A percentile compares a stretch with the other conserved stretches of the same genome.
Conservation (phyloP, 1,140 invertebrate genomes). For the Panagrolaimus sp. region DNA sequence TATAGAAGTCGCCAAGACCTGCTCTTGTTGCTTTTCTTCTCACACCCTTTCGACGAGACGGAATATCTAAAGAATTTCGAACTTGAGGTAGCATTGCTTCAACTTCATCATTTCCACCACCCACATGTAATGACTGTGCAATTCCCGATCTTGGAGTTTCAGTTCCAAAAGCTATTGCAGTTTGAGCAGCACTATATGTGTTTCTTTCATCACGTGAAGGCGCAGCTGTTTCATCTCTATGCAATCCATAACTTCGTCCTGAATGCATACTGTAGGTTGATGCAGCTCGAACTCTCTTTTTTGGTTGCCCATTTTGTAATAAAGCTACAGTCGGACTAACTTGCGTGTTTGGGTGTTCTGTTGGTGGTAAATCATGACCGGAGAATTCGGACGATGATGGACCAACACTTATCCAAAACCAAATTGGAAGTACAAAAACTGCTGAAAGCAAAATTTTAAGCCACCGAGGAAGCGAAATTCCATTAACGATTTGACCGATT, state of each 20-base stretch:
- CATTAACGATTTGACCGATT: conserved; percentile 17
- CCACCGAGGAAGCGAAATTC: conserved; percentile 40
- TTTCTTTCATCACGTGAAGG: conserved; percentile 14
- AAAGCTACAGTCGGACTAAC: conserved; percentile 44
- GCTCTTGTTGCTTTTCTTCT: background rate
- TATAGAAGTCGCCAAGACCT: conserved; percentile 38
- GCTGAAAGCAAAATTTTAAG: conserved; percentile 46
- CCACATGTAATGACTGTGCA: background rate
- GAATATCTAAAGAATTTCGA: background rate
- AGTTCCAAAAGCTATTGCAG: background rate
- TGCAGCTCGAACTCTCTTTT: conserved; percentile 3
- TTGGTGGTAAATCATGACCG: conserved; percentile 21
- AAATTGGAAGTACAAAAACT: conserved; percentile 35
- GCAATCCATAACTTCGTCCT: background rate
- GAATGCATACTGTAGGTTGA: conserved; percentile 20
- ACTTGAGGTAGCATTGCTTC: background rate
- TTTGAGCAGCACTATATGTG: background rate
- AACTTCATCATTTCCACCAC: background rate
- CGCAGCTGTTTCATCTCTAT: background rate
- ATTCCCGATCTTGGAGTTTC: conserved; percentile 12
- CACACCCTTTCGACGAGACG: background rate
- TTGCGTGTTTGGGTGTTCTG: conserved; percentile 5
- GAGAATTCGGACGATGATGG: conserved; percentile 30
- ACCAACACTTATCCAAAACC: conserved; percentile 22
- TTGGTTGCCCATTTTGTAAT: conserved; percentile 31